A percentile compares a stretch with the other conserved stretches of the same genome.
These are phyloP conservation scores for Rhabditoides inermis DNA, from an alignment of 2,888 invertebrate genomes.

Conservation along the genomic window DNA sequence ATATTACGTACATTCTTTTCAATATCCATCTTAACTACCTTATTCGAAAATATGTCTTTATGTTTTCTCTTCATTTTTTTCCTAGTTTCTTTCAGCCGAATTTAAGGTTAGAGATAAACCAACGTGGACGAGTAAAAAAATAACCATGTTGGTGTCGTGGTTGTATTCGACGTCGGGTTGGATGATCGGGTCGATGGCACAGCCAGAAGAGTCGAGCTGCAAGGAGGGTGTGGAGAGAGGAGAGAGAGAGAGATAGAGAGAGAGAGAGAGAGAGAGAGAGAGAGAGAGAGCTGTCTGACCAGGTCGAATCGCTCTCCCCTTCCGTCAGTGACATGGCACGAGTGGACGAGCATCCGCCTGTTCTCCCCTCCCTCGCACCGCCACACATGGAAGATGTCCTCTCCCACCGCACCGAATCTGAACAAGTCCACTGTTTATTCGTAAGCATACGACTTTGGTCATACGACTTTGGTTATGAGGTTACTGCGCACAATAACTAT, in stretches of 20 bases:
- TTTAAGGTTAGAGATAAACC: background rate
- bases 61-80: too few species aligned
- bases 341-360: constrained; percentile 44
- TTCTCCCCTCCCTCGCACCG: constrained; percentile 40
- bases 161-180: constrained; percentile 44
- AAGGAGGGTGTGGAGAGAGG: too few species aligned
- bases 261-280: background rate
- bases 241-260: background rate
- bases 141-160: constrained; percentile 17
- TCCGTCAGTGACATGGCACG: constrained; percentile 48
- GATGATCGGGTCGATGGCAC: constrained; percentile 47
- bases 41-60: too few species aligned
- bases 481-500: too few species aligned
- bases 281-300: constrained; percentile 6
- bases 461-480: background rate
- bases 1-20: background rate
- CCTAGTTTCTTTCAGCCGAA: background rate
- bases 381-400: constrained; percentile 48
- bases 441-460: too few species aligned
- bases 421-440: too few species aligned
- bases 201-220: constrained; percentile 45
- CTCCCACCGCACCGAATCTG: constrained; percentile 42
- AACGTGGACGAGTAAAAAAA: too few species aligned
- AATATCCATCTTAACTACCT: too few species aligned
- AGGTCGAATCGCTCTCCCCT: constrained; percentile 41